Base-by-base conservation (phyloP, 2,113 vertebrate species). In the Dolichallabes microphthalmus region DNA sequence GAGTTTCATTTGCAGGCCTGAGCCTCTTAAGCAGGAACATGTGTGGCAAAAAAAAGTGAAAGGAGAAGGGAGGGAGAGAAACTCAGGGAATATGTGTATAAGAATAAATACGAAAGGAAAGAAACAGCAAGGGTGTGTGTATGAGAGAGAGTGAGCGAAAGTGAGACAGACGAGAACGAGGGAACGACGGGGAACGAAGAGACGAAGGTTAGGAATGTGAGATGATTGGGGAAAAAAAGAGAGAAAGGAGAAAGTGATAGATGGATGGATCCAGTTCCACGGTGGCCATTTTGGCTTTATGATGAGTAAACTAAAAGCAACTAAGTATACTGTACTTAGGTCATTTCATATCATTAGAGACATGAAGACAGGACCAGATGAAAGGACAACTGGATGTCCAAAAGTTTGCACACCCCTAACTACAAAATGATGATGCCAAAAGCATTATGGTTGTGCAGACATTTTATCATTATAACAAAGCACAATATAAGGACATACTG, bases 1-100 rank as follows among this genome's bases (percentile, higher is more conserved):
- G 89, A 85, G 84, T 94, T 94, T 91, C 92, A 92, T 91, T 92
- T 90, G 90, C 90, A 92, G 89, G 89, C 84, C 88, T 90, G 87
- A 91, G 88, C 30, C 76, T 90, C 92, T 91, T 94, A 95, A 95
- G 91, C 91, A 94, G 84, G 88, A 94, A 91, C 94, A 95, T 94
- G 92, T 94, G 94, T 90, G 88, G 91, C 91, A 92, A 89, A 52
- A 64, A 10, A 66, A 22, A 64, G 20, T 20, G 25, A 76, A 27
- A 68, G n/a, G 63, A 27, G 15, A 27, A 50, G 20, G 45, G 55
- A 15, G 30, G 60, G 73, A 53, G 27, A 61, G 53, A 82, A 55
- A 53, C 64, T 57, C 32, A 27, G 63, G 39, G 63, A 71, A 81
- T 63, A 50, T 64, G 25, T 17, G 60, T 27, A n/a, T 64, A 50